phyloP scores from a whole-genome alignment of 2,888 invertebrate genomes.

The Acanthosepion pharaonis region DNA sequence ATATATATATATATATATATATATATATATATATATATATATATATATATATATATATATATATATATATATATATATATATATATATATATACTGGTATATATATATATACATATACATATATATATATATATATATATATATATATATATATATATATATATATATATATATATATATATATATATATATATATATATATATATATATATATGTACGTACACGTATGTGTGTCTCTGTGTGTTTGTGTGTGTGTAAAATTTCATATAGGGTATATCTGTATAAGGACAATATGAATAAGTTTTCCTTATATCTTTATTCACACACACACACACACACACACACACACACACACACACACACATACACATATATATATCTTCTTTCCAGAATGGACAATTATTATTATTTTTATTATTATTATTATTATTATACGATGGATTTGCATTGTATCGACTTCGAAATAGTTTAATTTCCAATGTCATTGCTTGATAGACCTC shows the following conservation, averaged over 20 bases:
- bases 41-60: neutral
- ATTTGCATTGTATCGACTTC: neutral
- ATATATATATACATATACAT: too few species aligned
- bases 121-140: too few species aligned
- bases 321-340: neutral
- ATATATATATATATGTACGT: neutral
- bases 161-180: neutral
- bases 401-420: slow-evolving; percentile 22
- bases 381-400: neutral
- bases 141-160: too few species aligned
- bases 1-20: too few species aligned
- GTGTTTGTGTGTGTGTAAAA: neutral
- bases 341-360: too few species aligned
- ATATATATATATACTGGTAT: too few species aligned
- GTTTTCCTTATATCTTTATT: neutral
- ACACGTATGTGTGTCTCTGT: neutral
- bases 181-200: slow-evolving; percentile 14
- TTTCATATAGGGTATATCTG: too few species aligned
- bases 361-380: neutral
- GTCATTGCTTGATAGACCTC: neutral
- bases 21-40: too few species aligned
- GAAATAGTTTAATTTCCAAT: neutral
- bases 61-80: neutral
- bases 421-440: neutral
- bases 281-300: too few species aligned